Evolutionary conservation across 1,140 invertebrate species (phyloP), one percentile per base, ranked within the genome.

Genomic region (Melanaphis sacchari): DNA sequence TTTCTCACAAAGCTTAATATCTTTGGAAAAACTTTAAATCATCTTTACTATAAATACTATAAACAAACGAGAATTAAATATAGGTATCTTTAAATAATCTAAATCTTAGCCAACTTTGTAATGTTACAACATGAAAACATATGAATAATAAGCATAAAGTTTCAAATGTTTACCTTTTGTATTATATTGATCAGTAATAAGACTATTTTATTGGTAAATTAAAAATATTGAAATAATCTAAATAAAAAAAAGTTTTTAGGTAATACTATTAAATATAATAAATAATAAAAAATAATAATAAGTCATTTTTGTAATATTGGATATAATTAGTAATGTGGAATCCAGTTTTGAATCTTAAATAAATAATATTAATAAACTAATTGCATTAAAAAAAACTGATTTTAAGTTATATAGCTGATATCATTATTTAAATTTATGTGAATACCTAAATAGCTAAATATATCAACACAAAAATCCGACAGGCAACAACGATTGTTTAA

Each of bases 1-100:
- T 89, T 40, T 22, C 26, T 31, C 52, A 1, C n/a, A 22, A 38
- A 26, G 22, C 49, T 40, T 52, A 38, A 54, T 26, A 89, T 89
- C 88, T 89, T 89, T 40, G 11, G 24, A 54, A 89, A 89, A 89
- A 89, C 49, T 89, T 89, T 54, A 89, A 89, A 89, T 54, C 46
- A 89, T 54, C 38, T 36, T 89, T 89, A 89, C 18, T 18, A 89
- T 46, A 43, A 85, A 15, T 15, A 36, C 59, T 36, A 76, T 31
- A n/a, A 49, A 88, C 43, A 40, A 11, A 84, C 82, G 38, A 6
- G 31, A 76, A 76, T 40, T 41, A 84, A 40, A 26, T 40, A 84
- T 38, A 38, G 82, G 31, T 36, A n/a, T 21, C 43, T 21, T 88
- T 88, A 46, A n/a, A 15, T 88, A 46, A 88, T 88, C 43, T 43